Percentiles rank a stretch among this genome's conserved stretches.
These are phyloP conservation scores for Rhea americana DNA, from an alignment of 2,113 vertebrate genomes.

Conservation along the genomic window DNA sequence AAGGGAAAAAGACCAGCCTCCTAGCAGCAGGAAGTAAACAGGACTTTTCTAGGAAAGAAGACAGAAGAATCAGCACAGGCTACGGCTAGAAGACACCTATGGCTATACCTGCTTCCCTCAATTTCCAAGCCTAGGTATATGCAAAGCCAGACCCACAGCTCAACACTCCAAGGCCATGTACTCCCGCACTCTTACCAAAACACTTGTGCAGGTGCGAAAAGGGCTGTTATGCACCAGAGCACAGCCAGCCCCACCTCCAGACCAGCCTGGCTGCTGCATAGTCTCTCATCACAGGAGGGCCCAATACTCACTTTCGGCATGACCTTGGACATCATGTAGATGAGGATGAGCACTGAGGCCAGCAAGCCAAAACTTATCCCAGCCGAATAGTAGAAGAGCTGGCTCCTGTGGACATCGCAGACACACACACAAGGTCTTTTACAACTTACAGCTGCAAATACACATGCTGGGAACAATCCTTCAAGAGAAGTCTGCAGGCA, in stretches of 20 bases:
- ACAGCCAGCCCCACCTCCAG: neutral
- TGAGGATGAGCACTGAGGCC: slow-evolving; percentile 90
- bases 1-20: slow-evolving; percentile 96
- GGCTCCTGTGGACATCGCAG: slow-evolving; percentile 81
- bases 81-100: neutral
- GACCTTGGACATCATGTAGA: slow-evolving; percentile 87
- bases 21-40: slow-evolving; percentile 87
- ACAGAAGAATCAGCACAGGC: neutral
- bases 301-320: slow-evolving; percentile 86
- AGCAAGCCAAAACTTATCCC: slow-evolving; percentile 91
- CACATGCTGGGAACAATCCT: accelerated
- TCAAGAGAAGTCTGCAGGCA: neutral
- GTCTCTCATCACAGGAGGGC: accelerated
- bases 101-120: neutral
- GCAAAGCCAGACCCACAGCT: neutral
- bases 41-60: slow-evolving; percentile 85
- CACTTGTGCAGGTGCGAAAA: accelerated
- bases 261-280: accelerated
- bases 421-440: accelerated
- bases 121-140: neutral
- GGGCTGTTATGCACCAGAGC: neutral
- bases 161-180: accelerated
- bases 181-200: neutral
- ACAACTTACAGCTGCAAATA: neutral
- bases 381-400: slow-evolving; percentile 91